A percentile compares a stretch with the other conserved stretches of the same genome.
These are phyloP conservation scores for Calameuta filiformis DNA, from an alignment of 2,888 invertebrate genomes.

Conservation along the genomic window DNA sequence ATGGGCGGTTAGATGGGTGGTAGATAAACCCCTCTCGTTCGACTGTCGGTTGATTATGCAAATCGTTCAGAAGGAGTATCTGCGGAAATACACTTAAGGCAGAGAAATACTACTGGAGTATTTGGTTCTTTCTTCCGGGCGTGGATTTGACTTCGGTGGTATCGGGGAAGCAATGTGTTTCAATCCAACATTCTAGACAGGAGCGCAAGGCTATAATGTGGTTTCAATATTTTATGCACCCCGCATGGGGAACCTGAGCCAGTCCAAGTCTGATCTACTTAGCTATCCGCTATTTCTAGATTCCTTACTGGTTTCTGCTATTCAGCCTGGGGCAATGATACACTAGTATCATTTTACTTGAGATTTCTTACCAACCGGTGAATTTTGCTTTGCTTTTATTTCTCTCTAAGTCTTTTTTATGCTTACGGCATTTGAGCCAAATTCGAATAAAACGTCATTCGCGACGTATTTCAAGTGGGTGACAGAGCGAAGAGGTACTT, in stretches of 20 bases:
- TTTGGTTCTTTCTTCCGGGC: not conserved
- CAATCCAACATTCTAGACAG: not conserved
- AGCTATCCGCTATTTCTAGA: not conserved
- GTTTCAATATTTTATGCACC: constrained; percentile 43
- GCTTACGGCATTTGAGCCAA: not conserved
- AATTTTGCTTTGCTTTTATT: not conserved
- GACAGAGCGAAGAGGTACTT: not conserved
- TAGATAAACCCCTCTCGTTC: not conserved
- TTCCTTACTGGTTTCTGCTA: not conserved
- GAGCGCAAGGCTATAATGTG: constrained; percentile 30
- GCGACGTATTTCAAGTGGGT: not conserved
- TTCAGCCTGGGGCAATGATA: not conserved
- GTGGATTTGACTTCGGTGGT: not conserved
- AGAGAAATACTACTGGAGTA: not conserved
- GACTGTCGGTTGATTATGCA: constrained; percentile 1
- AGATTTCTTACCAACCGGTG: not conserved
- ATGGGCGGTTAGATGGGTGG: not conserved
- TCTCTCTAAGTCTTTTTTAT: not conserved
- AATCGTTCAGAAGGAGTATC: not conserved
- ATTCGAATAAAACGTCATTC: not conserved
- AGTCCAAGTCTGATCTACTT: constrained; percentile 5
- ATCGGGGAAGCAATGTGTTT: not conserved
- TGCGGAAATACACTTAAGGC: not conserved
- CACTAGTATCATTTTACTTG: not conserved
- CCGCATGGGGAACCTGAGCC: constrained; percentile 13